Evolutionary conservation across 2,888 invertebrate genomes (phyloP), one percentile per base, ranked within the genome.

Genomic region (Lymantria dispar): DNA sequence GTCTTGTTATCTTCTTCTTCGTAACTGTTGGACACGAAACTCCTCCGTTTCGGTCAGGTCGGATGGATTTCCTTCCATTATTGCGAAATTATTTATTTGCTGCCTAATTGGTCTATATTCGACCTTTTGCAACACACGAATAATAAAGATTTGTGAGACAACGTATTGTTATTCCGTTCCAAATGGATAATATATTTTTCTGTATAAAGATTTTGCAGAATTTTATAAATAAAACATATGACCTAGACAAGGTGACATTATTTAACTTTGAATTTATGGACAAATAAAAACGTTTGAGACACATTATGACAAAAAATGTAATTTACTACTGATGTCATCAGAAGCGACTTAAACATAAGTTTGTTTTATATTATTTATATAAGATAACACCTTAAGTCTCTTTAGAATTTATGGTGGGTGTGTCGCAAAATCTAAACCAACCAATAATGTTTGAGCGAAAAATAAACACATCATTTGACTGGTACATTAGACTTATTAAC

Each of bases 231-330:
- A 29, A 12, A 22, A 22, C 13, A 10, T 8, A 44, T 12, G 44
- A 36, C 44, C 14, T 31, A 48, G 3, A 29, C 31, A 42, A 64
- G 56, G 62, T 64, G 56, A 64, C 62, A 56, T 50, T 12, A 12
- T 31, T 43, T 43, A 48, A 54, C 56, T 52, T 54, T 56, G 50
- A 33, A 33, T 33, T 33, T 33, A 33, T 33, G 13, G 36, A 56
- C 22, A 44, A 36, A 41, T 8, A 48, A 36, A 45, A 51, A 54
- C 39, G 37, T 31, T 47, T 7, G 33, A 1, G 33, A 15, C 14
- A 22, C 14, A 41, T 37, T 7, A 22, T 9, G 13, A 53, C 38
- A 54, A 46, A 48, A 48, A 37, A 14, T 22, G n/a, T 47, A 43
- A 54, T 58, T 53, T 50, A 63, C 39, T 39, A 46, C 31, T 37